phyloP scores from a whole-genome alignment of 2,888 invertebrate genomes.

The Acleris laterana region DNA sequence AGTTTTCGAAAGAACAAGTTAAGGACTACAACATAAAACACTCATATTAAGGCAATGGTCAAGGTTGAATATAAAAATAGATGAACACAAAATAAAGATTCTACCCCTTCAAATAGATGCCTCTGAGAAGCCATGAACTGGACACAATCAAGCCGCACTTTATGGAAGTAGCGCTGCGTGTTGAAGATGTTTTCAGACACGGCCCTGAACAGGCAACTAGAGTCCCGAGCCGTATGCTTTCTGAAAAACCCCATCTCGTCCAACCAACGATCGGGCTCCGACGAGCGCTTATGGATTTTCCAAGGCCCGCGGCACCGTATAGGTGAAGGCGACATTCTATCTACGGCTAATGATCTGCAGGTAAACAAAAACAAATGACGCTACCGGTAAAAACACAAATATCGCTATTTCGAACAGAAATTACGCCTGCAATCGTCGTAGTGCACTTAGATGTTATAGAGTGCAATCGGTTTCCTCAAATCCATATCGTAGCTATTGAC shows the following conservation, averaged over 20 bases:
- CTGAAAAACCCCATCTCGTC: constrained; percentile 92
- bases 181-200: constrained; percentile 92
- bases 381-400: constrained; percentile 45
- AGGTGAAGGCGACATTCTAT: constrained; percentile 75
- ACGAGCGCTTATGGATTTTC: constrained; percentile 78
- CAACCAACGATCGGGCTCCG: constrained; percentile 89
- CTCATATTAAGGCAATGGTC: constrained; percentile 40
- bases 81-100: constrained; percentile 42
- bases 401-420: constrained; percentile 20
- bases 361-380: constrained; percentile 83
- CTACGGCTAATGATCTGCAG: constrained; percentile 74
- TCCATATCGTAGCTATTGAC: constrained; percentile 79
- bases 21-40: constrained; percentile 84
- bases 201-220: constrained; percentile 94
- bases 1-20: constrained; percentile 86
- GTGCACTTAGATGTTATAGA: constrained; percentile 9
- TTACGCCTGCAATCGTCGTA: constrained; percentile 10
- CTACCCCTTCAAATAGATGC: constrained; percentile 87
- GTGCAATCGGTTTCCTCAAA: constrained; percentile 41
- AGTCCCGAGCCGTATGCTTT: constrained; percentile 94
- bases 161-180: constrained; percentile 89
- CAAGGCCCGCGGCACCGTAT: constrained; percentile 78
- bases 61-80: constrained; percentile 34
- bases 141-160: constrained; percentile 89
- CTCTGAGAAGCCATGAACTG: constrained; percentile 88